Conservation (phyloP, 2,113 vertebrate genomes). For the Microcebus griseorufus region DNA sequence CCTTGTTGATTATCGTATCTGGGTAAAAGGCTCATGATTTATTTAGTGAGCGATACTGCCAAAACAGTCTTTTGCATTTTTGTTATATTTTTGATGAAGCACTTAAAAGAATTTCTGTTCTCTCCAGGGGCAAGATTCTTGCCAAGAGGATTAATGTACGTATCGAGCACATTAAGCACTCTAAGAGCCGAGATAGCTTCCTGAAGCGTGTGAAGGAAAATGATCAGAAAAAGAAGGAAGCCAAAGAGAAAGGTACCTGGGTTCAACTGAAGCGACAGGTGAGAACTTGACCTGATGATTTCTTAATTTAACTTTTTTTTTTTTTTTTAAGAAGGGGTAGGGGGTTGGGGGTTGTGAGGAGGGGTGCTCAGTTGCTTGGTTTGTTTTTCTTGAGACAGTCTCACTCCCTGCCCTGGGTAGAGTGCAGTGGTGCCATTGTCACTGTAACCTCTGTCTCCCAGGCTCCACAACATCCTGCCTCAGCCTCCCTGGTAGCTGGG, state of each 20-base stretch:
- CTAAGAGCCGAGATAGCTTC: slow-evolving; percentile 99
- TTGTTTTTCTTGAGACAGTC: too few relatives aligned
- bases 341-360: too few relatives aligned
- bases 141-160: slow-evolving; percentile 99
- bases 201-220: slow-evolving; percentile 97
- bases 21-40: not conserved
- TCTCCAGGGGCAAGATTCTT: slow-evolving; percentile 94
- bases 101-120: not conserved
- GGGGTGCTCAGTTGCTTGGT: too few relatives aligned
- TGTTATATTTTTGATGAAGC: not conserved
- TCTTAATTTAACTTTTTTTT: not conserved
- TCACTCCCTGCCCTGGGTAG: too few relatives aligned
- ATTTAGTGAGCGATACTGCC: not conserved
- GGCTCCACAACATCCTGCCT: too few relatives aligned
- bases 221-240: slow-evolving; percentile 94
- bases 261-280: slow-evolving; percentile 98
- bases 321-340: too few relatives aligned
- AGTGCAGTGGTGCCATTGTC: too few relatives aligned
- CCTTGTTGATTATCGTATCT: not conserved
- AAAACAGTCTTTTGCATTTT: not conserved
- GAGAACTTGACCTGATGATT: slow-evolving; percentile 18
- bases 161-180: slow-evolving; percentile 98
- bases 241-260: slow-evolving; percentile 95
- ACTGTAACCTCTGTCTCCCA: too few relatives aligned
- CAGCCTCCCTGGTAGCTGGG: too few relatives aligned